phyloP scores from a whole-genome alignment of 2,888 invertebrate genomes.

The Agapostemon virescens region DNA sequence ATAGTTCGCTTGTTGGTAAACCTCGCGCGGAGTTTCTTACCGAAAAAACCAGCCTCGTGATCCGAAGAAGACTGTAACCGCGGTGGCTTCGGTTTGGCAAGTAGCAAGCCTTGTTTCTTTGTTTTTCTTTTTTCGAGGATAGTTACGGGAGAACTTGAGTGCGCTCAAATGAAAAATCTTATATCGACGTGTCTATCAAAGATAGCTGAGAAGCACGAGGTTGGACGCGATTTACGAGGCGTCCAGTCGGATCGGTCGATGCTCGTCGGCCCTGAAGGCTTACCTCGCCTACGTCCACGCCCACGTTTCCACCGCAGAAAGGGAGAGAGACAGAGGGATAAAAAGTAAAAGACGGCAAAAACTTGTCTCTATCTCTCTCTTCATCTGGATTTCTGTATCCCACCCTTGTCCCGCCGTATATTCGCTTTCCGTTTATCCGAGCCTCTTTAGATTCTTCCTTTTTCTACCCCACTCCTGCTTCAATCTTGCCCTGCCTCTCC shows the following conservation, averaged over 20 bases:
- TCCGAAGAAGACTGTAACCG: background rate
- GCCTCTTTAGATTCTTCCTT: constrained; percentile 25
- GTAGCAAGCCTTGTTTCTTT: background rate
- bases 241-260: constrained; percentile 65
- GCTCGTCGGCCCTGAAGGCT: constrained; percentile 68
- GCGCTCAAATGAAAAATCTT: constrained; percentile 38
- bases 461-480: constrained; percentile 11
- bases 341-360: constrained; percentile 37
- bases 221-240: constrained; percentile 61
- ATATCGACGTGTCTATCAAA: constrained; percentile 46
- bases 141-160: background rate
- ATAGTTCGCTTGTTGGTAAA: background rate
- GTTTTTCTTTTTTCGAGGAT: too few relatives aligned
- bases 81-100: background rate
- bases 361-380: constrained; percentile 46
- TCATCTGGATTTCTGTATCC: constrained; percentile 33
- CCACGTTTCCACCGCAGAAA: constrained; percentile 60
- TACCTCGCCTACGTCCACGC: constrained; percentile 70
- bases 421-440: constrained; percentile 20
- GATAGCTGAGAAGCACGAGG: constrained; percentile 36
- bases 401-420: background rate
- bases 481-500: background rate
- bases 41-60: constrained; percentile 6
- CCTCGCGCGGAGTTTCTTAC: background rate
- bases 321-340: constrained; percentile 23